Evolutionary conservation across 2,797 vertebrate genomes (phyloP).

Genomic region (Phoxinus dragarum): DNA sequence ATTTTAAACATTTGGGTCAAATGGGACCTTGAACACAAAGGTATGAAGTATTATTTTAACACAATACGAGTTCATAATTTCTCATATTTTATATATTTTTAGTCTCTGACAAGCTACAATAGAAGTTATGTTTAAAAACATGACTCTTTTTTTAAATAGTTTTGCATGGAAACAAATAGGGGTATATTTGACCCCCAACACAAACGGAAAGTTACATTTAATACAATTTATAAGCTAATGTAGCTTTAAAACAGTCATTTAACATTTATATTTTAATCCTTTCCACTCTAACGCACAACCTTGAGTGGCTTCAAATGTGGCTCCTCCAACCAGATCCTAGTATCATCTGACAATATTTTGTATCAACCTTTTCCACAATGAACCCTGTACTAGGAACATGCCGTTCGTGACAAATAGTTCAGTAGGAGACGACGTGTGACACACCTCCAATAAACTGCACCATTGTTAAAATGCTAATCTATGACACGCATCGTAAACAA

Average conservation of each 20-base stretch:
- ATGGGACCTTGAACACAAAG: background rate
- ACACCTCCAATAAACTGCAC: background rate
- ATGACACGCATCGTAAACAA: slow-evolving; percentile 14
- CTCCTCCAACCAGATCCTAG: background rate
- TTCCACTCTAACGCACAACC: background rate
- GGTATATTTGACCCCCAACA: background rate
- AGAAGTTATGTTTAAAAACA: background rate
- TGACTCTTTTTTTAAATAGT: background rate
- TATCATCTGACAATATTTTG: background rate
- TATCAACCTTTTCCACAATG: background rate
- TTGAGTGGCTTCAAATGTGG: background rate
- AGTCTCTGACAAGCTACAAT: background rate
- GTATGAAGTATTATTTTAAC: no score
- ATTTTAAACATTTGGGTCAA: background rate
- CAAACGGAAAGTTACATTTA: background rate
- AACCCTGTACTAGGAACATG: background rate
- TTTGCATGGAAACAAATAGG: background rate
- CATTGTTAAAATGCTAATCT: background rate
- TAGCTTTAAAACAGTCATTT: background rate
- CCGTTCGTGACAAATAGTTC: background rate
- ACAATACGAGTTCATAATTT: background rate
- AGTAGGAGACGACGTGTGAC: background rate
- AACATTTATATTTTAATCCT: background rate
- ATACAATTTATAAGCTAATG: background rate
- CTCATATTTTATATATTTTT: background rate